phyloP scores from a whole-genome alignment of 2,888 invertebrate genomes.

The Tiliacea aurago region DNA sequence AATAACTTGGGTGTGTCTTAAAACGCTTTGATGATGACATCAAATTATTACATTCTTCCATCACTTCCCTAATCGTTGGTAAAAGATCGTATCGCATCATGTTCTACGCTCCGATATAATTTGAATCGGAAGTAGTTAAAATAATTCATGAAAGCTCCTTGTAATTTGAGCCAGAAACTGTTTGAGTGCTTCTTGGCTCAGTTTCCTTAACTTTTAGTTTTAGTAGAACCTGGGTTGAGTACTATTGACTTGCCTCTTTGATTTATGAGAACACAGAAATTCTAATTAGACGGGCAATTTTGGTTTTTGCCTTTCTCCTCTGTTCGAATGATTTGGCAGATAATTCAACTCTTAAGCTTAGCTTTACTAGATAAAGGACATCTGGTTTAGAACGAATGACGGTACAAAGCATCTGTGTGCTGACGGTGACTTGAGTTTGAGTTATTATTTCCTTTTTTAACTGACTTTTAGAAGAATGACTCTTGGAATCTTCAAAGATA shows the following conservation, averaged over 20 bases:
- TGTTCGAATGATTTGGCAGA: background rate
- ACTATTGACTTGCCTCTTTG: constrained; percentile 15
- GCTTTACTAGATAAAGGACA: background rate
- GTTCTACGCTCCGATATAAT: constrained; percentile 40
- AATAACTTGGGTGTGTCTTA: constrained; percentile 33
- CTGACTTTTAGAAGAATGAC: background rate
- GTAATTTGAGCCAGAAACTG: constrained; percentile 22
- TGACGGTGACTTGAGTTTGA: background rate
- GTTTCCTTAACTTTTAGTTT: constrained; percentile 34
- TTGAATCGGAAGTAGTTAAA: constrained; percentile 52
- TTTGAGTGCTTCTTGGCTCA: constrained; percentile 26
- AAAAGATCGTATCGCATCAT: constrained; percentile 36
- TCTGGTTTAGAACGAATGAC: background rate
- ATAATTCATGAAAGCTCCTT: constrained; percentile 35
- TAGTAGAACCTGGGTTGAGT: constrained; percentile 1
- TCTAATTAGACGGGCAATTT: constrained; percentile 18
- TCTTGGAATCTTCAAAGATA: background rate
- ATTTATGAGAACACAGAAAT: constrained; percentile 10
- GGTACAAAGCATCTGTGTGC: background rate
- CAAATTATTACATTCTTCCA: constrained; percentile 46
- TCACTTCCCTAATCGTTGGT: constrained; percentile 44
- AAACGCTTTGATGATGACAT: constrained; percentile 45
- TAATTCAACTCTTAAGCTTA: background rate
- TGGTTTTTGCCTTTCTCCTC: background rate
- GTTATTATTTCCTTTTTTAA: background rate